Base-by-base conservation (phyloP, 2,888 invertebrate genomes). In the Aromia moschata region DNA sequence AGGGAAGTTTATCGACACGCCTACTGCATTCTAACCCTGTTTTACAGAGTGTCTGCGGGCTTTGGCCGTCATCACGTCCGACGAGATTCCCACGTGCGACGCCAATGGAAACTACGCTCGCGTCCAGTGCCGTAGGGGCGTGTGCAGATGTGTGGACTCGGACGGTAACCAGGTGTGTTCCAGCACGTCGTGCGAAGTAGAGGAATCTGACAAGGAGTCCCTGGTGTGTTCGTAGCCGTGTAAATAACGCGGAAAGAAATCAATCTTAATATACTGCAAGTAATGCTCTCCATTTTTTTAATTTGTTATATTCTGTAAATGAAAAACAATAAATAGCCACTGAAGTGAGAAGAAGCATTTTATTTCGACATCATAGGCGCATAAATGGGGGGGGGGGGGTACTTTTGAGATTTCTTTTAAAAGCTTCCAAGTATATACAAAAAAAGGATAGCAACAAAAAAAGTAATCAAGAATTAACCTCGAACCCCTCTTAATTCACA, bases 21-120 rank as follows among this genome's bases (percentile, higher is more conserved):
- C n/a, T n/a, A n/a, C n/a, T n/a, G n/a, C n/a, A n/a, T n/a, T n/a
- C n/a, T n/a, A n/a, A n/a, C n/a, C n/a, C n/a, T n/a, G n/a, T 16
- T 37, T 62, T 62, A 11, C 31, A 90, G 89, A 87, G 76, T 90
- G 89, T 71, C 87, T 88, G 0, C 77, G 84, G 71, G 84, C 87
- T 0, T 74, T 80, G 1, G 68, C 85, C 77, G 70, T 74, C 0
- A 74, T 78, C 43, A 68, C 73, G 12, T 58, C 69, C 10, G 47
- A 60, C 1, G 76, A 77, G 41, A 79, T 81, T 0, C 89, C 89
- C 0, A 76, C 81, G 0, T 90, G 90, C 71, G 85, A 85, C 67
- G 70, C 73, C 4, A 87, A 88, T 74, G 90, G 90, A 10, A 89
- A 87, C 74, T 90, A 86, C 73, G 79, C 85, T 47, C 69, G 72